A percentile compares a stretch with the other conserved stretches of the same genome.
Evolutionary conservation across 2,113 vertebrate species (phyloP).

Genomic region (Nothoprocta perdicaria): DNA sequence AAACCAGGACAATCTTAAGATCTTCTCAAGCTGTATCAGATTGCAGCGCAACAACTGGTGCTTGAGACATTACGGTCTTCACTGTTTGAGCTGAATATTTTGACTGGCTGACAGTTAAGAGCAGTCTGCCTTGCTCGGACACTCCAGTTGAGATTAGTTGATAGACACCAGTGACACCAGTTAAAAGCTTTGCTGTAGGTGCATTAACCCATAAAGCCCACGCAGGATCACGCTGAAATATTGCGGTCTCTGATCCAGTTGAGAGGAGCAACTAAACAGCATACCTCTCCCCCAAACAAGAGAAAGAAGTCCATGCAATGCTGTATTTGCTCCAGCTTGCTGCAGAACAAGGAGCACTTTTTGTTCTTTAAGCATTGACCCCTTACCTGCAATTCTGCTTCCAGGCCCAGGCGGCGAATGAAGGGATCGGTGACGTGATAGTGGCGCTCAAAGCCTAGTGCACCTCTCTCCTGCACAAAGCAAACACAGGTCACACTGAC

Average conservation of each 20-base stretch:
- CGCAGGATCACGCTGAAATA: not conserved
- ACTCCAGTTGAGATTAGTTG: not conserved
- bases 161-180: rapidly evolving
- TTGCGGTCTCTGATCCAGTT: not conserved
- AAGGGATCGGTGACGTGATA: conserved; percentile 96
- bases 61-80: not conserved
- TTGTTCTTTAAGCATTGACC: not conserved
- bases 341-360: rapidly evolving
- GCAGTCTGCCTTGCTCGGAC: not conserved
- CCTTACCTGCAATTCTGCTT: conserved; percentile 94
- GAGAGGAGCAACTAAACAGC: not conserved
- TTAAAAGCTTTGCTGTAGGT: not conserved
- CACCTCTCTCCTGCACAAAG: conserved; percentile 85
- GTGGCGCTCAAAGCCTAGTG: conserved; percentile 88
- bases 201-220: not conserved
- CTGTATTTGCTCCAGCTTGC: not conserved
- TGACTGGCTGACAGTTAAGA: not conserved
- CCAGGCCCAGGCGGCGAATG: conserved; percentile 94
- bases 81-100: not conserved
- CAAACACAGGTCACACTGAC: not conserved
- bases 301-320: rapidly evolving
- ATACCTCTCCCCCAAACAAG: not conserved
- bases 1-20: not conserved
- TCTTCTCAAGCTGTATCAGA: not conserved
- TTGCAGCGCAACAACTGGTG: not conserved